phyloP scores from a whole-genome alignment of 2,113 vertebrate species.

The Suncus etruscus region DNA sequence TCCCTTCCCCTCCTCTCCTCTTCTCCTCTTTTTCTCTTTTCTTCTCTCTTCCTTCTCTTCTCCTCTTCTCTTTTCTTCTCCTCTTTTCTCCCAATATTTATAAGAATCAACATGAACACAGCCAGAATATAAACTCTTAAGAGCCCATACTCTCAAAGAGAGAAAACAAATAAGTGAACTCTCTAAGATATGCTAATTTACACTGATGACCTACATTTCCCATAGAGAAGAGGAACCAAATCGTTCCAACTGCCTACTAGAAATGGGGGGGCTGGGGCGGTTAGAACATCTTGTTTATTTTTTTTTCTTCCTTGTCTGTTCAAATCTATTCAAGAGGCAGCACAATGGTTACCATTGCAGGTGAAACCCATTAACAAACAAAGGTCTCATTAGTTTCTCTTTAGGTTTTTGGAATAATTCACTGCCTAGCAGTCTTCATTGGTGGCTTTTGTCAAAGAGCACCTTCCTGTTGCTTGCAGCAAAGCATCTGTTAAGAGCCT shows the following conservation, averaged over 20 bases:
- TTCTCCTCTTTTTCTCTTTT: no score
- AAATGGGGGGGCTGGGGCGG: neutral
- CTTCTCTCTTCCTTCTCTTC: no score
- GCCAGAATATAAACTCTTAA: neutral
- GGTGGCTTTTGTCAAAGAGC: conserved; percentile 58
- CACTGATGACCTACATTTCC: neutral
- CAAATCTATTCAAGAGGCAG: conserved; percentile 58
- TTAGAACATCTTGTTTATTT: neutral
- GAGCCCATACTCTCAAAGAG: no score
- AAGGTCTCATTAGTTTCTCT: conserved; percentile 75
- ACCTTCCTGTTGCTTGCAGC: conserved; percentile 55
- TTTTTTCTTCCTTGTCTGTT: neutral
- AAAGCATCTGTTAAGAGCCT: conserved; percentile 69
- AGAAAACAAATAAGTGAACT: no score
- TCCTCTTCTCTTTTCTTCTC: no score
- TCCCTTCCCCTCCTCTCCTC: no score
- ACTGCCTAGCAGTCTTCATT: conserved; percentile 48
- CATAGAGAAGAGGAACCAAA: neutral
- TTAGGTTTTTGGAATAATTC: conserved; percentile 75
- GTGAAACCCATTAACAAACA: conserved; percentile 74
- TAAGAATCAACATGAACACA: neutral
- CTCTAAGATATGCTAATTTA: neutral
- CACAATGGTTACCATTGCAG: conserved; percentile 59
- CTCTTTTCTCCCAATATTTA: neutral
- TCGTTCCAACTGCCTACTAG: neutral